A percentile compares a stretch with the other conserved stretches of the same genome.
phyloP scores from a whole-genome alignment of 2,888 invertebrate species.

The Melolontha melolontha region DNA sequence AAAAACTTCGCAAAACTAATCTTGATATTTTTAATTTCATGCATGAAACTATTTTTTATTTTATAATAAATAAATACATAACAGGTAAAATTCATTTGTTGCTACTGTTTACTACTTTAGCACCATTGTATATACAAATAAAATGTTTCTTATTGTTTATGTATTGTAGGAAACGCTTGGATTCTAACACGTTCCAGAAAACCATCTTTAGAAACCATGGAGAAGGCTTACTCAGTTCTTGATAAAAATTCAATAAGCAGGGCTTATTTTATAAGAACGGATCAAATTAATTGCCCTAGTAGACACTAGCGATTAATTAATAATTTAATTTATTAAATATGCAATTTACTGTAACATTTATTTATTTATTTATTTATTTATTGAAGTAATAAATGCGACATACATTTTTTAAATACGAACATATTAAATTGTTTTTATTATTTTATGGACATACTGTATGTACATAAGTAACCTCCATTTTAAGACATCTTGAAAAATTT shows the following conservation, averaged over 20 bases:
- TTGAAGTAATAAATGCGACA: too few relatives aligned
- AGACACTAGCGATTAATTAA: slow-evolving; percentile 7
- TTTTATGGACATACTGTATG: slow-evolving; percentile 5
- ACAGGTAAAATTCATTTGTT: too few relatives aligned
- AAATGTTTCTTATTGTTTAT: not conserved
- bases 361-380: slow-evolving; percentile 31
- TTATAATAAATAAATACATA: too few relatives aligned
- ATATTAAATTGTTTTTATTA: too few relatives aligned
- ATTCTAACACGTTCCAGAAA: slow-evolving; percentile 73
- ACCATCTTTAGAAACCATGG: slow-evolving; percentile 70
- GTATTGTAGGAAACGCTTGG: slow-evolving; percentile 68
- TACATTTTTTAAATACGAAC: too few relatives aligned
- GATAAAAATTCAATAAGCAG: slow-evolving; percentile 71
- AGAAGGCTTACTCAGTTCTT: slow-evolving; percentile 71
- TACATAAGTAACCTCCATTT: not conserved
- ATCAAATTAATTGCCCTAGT: slow-evolving; percentile 65
- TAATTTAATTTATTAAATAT: slow-evolving; percentile 8
- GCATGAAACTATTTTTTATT: too few relatives aligned
- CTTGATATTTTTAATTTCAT: too few relatives aligned
- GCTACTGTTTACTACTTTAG: too few relatives aligned
- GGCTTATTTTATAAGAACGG: slow-evolving; percentile 72
- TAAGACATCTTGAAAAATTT: too few relatives aligned
- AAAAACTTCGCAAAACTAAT: too few relatives aligned
- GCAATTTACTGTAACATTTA: slow-evolving; percentile 30
- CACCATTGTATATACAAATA: slow-evolving; percentile 18